Percentiles rank a stretch among this genome's conserved stretches.
These are phyloP conservation scores for Araneus ventricosus DNA, from an alignment of 1,140 invertebrate species.

Conservation along the genomic window DNA sequence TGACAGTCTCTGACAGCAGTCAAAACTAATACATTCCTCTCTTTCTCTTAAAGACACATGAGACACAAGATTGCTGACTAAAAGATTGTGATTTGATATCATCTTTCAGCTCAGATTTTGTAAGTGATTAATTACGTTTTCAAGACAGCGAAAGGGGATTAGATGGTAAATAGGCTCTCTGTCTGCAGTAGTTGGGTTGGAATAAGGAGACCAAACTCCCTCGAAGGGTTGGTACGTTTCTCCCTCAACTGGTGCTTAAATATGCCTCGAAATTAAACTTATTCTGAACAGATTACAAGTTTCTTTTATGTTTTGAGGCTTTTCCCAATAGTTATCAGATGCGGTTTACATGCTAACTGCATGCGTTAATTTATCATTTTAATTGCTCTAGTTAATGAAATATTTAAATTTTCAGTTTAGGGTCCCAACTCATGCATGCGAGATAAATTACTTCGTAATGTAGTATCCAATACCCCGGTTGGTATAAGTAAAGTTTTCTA, in stretches of 20 bases:
- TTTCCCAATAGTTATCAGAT: too few species aligned
- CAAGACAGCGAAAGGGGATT: not conserved
- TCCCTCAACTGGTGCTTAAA: not conserved
- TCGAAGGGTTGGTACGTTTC: not conserved
- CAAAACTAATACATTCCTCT: slow-evolving; percentile 51
- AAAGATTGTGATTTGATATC: slow-evolving; percentile 42
- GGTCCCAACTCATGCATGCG: too few species aligned
- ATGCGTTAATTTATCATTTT: not conserved
- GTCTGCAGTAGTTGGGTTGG: not conserved
- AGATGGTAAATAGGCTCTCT: not conserved
- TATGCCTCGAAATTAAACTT: not conserved
- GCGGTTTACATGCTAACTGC: too few species aligned
- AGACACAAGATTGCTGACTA: slow-evolving; percentile 48
- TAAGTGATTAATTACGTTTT: slow-evolving; percentile 40
- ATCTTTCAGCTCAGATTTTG: slow-evolving; percentile 13
- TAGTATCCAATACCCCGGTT: too few species aligned
- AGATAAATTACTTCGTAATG: too few species aligned
- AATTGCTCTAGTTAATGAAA: not conserved
- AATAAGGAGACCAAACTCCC: not conserved
- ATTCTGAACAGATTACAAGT: not conserved
- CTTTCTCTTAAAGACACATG: slow-evolving; percentile 1
- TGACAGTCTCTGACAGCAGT: slow-evolving; percentile 23
- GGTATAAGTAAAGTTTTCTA: too few species aligned
- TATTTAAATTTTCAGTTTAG: not conserved
- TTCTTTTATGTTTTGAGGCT: too few species aligned